Base-by-base conservation (phyloP, 2,888 invertebrate species). In the Mesoligia furuncula region DNA sequence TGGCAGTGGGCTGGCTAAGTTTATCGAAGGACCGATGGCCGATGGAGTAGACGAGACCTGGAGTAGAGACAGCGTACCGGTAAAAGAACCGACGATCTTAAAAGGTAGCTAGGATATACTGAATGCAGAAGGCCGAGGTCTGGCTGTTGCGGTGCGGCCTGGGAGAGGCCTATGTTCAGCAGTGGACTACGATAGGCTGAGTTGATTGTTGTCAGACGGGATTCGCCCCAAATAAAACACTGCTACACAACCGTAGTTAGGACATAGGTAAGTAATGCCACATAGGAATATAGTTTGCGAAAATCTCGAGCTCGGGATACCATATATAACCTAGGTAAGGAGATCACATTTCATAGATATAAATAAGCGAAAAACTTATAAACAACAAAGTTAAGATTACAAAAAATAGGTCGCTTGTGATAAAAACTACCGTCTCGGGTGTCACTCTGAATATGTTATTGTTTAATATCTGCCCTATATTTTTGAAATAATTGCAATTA, bases 341-440 rank as follows among this genome's bases (percentile, higher is more conserved):
- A 81, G 36, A 36, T 57, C 68, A 83, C 17, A 36, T 61, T 69
- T 51, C 9, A 48, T 24, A 84, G 67, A 54, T 24, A 64, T 64
- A 70, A 31, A 59, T 36, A 79, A 61, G 66, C 75, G 74, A 84
- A 75, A 77, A 61, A 72, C 31, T 66, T 81, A 71, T 77, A 79
- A 78, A 77, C 77, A 81, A 69, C 36, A 13, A 39, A 74, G 54
- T 75, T 77, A 67, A 85, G 90, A 90, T 91, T 88, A 86, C 81
- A 90, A 88, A 89, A 85, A 90, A 85, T 86, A 77, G 90, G 90
- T 90, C 90, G 83, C 24, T 9, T 8, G 27, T 57, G 91, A 90
- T 90, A 90, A 91, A 87, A 79, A 75, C 79, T 78, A 71, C 13
- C 24, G 68, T 75, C 79, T 73, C 8, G 11, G 11, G 61, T 84